Evolutionary conservation across 2,797 vertebrate species (phyloP), one percentile per base, ranked within the genome.

Genomic region (Sebastes oblongus): DNA sequence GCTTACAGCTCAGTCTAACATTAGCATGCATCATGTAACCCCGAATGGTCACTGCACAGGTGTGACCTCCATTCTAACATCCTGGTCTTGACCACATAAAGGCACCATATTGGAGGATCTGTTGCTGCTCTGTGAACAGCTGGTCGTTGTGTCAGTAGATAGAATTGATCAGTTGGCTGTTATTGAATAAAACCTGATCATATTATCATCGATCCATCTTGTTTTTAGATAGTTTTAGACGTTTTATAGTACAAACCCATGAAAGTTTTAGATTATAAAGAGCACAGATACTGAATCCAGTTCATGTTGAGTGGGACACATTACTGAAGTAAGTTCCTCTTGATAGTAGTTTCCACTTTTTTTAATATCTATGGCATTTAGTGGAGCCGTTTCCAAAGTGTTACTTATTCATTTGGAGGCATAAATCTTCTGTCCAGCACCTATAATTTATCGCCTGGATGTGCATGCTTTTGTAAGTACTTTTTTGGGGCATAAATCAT

Each of bases 1-100:
- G 61, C 71, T 77, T 22, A 54, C 7, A 18, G 66, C 59, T 67
- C 54, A 34, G 52, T 50, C 66, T 66, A 75, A 66, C 72, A 61
- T 79, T 75, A 83, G 75, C 72, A 34, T 67, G 70, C 60, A 7
- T 59, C 39, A 25, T 62, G 54, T 70, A 22, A 32, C 72, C 20
- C 20, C 2, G 67, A 9, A n/a, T 62, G 50, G 55, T 25, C 60
- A 3, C 42, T 30, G 71, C 67, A 75, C 68, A 70, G 73, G 73
- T 71, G 80, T 78, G 78, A 79, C 80, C 83, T 72, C 72, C 36
- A 36, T 20, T n/a, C 71, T 46, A 22, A 64, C 24, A 30, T 24
- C 6, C 30, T 14, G 74, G 14, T 52, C 74, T 54, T 25, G 29
- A 8, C 8, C 2, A 10, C 18, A 8, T 7, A 11, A 11, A 36